Base-by-base conservation (phyloP, 2,797 vertebrate species). In the Sus cebifrons region DNA sequence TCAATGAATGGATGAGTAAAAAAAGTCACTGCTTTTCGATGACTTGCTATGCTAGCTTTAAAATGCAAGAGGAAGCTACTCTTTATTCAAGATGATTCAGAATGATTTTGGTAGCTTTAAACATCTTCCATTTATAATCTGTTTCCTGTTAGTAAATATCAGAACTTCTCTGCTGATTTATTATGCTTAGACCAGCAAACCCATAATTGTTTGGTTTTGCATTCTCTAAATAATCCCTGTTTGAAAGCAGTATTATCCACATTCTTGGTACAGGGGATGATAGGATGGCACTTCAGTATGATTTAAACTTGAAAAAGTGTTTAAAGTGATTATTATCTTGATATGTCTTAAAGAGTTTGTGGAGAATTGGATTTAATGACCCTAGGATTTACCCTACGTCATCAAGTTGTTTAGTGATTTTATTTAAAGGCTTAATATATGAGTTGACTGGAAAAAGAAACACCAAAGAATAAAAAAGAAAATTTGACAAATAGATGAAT, bases 121-220 rank as follows among this genome's bases (percentile, higher is more conserved):
- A 94, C 71, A 87, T 93, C 44, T 92, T 96, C 75, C 73, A 91
- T 93, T 95, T 95, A 93, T 93, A 94, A 87, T 86, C 27, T 67
- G 29, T 93, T 95, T 97, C 93, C 96, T 90, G 84, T 92, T 92
- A 91, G 87, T 95, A 96, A 97, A 96, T 95, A 94, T 75, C 68
- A 94, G 84, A 92, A 93, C 23, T 73, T 93, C 73, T 95, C 67
- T 96, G 56, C 68, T 93, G 93, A 85, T 70, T 93, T 95, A 60
- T 79, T 94, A 29, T 97, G 91, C 84, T 97, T 94, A 97, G 86
- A 44, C 64, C n/a, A 97, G 95, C 93, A 96, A 93, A 89, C 29
- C 21, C 36, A 91, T 86, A 94, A 85, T 88, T 96, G 71, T 97
- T 96, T 94, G 52, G 68, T 67, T 90, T 84, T 93, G 71, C 68